Percentiles rank a stretch among this genome's conserved stretches.
Conservation (phyloP, 2,113 vertebrate genomes). For the Marmota flaviventris region DNA sequence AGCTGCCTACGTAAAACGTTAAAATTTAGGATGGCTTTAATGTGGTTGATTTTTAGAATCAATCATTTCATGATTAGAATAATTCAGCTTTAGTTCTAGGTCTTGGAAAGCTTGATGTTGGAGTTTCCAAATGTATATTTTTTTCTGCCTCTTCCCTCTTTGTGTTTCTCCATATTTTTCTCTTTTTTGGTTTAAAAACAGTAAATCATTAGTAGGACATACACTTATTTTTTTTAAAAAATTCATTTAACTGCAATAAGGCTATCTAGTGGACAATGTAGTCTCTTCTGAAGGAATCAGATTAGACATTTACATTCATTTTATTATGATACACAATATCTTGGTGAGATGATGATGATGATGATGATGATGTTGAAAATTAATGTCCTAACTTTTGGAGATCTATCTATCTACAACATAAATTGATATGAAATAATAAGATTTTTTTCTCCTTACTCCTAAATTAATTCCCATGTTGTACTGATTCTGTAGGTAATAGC, state of each 20-base stretch:
- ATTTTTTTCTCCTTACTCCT: background rate
- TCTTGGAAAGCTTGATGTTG: background rate
- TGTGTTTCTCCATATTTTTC: no score
- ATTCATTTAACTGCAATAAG: background rate
- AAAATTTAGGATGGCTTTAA: background rate
- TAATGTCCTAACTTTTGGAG: background rate
- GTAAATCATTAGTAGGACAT: background rate
- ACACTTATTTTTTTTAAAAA: background rate
- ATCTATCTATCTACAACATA: background rate
- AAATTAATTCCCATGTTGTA: background rate
- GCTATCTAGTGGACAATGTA: background rate
- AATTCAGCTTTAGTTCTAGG: background rate
- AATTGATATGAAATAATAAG: background rate
- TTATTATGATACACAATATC: background rate
- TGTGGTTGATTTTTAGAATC: background rate
- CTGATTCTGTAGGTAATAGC: background rate
- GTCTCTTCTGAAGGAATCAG: background rate
- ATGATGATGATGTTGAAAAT: background rate
- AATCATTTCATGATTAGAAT: background rate
- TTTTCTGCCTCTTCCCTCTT: background rate
- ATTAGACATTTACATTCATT: slow-evolving; percentile 10
- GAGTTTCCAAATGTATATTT: background rate
- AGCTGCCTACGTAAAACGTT: background rate
- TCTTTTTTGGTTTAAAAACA: background rate
- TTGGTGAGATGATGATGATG: background rate